Evolutionary conservation across 2,888 invertebrate genomes (phyloP).

Genomic region (Hemistola chrysoprasaria): DNA sequence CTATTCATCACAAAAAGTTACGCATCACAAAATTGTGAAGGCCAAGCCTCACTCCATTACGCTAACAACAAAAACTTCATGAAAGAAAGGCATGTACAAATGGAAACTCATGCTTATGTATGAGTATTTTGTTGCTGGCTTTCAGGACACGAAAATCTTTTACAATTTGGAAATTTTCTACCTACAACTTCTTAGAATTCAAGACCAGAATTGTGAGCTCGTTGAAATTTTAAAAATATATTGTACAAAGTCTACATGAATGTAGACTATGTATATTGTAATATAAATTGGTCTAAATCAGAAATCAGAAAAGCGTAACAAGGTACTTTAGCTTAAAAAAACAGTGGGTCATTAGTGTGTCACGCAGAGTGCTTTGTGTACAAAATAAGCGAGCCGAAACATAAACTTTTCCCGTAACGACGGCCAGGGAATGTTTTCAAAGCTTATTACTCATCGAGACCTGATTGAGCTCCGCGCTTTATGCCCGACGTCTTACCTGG

Average conservation of each 20-base stretch:
- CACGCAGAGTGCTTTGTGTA: slow-evolving; percentile 14
- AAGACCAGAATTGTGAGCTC: too few relatives aligned
- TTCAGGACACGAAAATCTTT: slow-evolving; percentile 25
- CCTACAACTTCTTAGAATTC: slow-evolving; percentile 9
- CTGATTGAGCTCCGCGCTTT: slow-evolving; percentile 21
- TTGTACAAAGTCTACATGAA: too few relatives aligned
- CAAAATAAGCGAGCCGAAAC: slow-evolving; percentile 18
- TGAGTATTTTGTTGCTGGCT: slow-evolving; percentile 25
- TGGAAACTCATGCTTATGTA: slow-evolving; percentile 27
- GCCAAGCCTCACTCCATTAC: slow-evolving; percentile 9
- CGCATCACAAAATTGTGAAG: slow-evolving; percentile 8
- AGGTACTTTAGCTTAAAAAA: too few relatives aligned
- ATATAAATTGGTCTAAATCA: too few relatives aligned
- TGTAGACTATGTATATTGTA: too few relatives aligned
- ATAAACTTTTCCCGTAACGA: slow-evolving; percentile 25
- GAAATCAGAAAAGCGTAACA: too few relatives aligned
- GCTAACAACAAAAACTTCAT: slow-evolving; percentile 24
- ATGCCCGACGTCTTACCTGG: slow-evolving; percentile 12
- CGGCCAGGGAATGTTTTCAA: slow-evolving; percentile 18
- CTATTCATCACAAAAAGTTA: slow-evolving; percentile 7
- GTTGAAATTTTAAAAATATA: too few relatives aligned
- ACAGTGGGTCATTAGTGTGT: slow-evolving; percentile 20
- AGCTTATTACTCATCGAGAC: slow-evolving; percentile 26
- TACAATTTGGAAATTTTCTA: slow-evolving; percentile 24
- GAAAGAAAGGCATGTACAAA: slow-evolving; percentile 22